Evolutionary conservation across 1,140 invertebrate genomes (phyloP).

Genomic region (Phortica variegata): DNA sequence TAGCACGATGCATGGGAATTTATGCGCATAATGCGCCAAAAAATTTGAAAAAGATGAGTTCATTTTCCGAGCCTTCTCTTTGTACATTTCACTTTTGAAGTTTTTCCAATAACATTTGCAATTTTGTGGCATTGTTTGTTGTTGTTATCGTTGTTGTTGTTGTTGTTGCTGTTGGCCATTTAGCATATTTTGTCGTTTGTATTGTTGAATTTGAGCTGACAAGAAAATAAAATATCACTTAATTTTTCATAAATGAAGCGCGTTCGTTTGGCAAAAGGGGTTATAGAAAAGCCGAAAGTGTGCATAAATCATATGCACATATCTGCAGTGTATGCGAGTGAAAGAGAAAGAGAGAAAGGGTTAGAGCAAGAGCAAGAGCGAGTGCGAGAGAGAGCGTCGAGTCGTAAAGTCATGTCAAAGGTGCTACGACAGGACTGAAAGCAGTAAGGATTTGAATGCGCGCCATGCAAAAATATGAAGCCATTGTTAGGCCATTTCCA

Average conservation of each 20-base stretch:
- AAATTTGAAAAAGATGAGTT: too few relatives aligned
- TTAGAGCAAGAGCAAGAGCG: slow-evolving; percentile 14
- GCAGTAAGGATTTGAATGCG: slow-evolving; percentile 50
- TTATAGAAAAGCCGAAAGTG: too few relatives aligned
- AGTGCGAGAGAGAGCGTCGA: slow-evolving; percentile 40
- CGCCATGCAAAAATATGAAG: slow-evolving; percentile 39
- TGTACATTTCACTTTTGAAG: too few relatives aligned
- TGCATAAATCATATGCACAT: background rate
- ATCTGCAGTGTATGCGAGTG: slow-evolving; percentile 13
- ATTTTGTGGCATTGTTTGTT: too few relatives aligned
- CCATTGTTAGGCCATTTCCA: slow-evolving; percentile 50
- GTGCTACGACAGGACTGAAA: slow-evolving; percentile 12
- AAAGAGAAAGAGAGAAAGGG: slow-evolving; percentile 7
- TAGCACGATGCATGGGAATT: too few relatives aligned
- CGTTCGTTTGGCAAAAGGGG: slow-evolving; percentile 1
- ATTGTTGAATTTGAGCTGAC: slow-evolving; percentile 28
- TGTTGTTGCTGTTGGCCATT: too few relatives aligned
- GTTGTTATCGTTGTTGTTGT: too few relatives aligned
- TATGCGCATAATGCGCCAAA: too few relatives aligned
- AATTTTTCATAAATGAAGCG: slow-evolving; percentile 45
- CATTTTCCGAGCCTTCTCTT: too few relatives aligned
- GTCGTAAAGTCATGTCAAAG: slow-evolving; percentile 55
- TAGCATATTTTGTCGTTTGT: too few relatives aligned
- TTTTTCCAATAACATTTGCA: too few relatives aligned
- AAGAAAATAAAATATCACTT: slow-evolving; percentile 54